These are phyloP conservation scores for Trichacis sp. DNA, from an alignment of 2,888 invertebrate genomes.

Conservation along the genomic window DNA sequence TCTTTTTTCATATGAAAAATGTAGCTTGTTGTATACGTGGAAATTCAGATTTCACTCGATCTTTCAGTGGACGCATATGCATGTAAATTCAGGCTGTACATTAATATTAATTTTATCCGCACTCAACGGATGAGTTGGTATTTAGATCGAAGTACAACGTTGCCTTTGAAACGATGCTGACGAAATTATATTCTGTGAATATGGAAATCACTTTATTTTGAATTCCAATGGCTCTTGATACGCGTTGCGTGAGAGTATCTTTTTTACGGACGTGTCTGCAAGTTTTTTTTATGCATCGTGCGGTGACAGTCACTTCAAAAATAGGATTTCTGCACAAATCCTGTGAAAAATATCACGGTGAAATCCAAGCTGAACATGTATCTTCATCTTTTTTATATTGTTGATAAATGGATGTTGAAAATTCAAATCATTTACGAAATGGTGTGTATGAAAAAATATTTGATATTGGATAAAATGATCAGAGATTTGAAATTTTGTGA, in stretches of 20 bases:
- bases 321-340: too few relatives aligned
- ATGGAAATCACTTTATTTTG: slow-evolving; percentile 44
- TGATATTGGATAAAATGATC: too few relatives aligned
- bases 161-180: slow-evolving; percentile 42
- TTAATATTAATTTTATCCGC: slow-evolving; percentile 45
- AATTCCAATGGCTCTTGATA: slow-evolving; percentile 42
- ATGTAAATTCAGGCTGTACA: slow-evolving; percentile 35
- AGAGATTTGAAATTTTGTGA: too few relatives aligned
- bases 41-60: slow-evolving; percentile 11
- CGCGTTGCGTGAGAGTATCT: slow-evolving; percentile 29
- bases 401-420: too few relatives aligned
- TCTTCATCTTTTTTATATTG: too few relatives aligned
- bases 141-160: slow-evolving; percentile 43
- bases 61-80: slow-evolving; percentile 35
- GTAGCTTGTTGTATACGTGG: not conserved
- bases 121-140: slow-evolving; percentile 43
- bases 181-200: slow-evolving; percentile 43
- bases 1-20: too few relatives aligned
- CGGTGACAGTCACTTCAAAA: not conserved
- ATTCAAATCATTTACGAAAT: too few relatives aligned
- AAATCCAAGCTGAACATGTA: too few relatives aligned
- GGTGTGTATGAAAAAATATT: too few relatives aligned
- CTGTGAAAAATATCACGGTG: too few relatives aligned
- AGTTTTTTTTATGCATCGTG: slow-evolving; percentile 25
- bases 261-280: slow-evolving; percentile 37